Conservation (phyloP, 2,797 vertebrate genomes). For the Orientallactaga sibirica region DNA sequence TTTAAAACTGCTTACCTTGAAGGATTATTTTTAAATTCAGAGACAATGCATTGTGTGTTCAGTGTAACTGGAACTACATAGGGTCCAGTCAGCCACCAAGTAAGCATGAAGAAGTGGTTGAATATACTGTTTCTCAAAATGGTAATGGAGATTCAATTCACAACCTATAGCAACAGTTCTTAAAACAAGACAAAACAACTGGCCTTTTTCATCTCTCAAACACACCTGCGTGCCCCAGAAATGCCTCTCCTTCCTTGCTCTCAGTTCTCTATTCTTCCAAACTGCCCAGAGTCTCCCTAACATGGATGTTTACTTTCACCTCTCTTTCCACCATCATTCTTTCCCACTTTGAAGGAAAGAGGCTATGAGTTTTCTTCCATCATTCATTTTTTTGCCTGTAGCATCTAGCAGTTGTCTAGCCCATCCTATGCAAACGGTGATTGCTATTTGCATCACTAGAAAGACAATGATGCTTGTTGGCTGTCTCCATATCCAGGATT, state of each 20-base stretch:
- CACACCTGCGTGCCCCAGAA: background rate
- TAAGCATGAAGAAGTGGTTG: background rate
- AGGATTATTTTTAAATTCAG: conserved; percentile 39
- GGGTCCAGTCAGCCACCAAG: background rate
- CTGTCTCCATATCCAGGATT: conserved; percentile 6
- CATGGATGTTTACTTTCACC: background rate
- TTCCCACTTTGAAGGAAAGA: conserved; percentile 9
- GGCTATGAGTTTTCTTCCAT: conserved; percentile 21
- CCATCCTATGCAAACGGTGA: background rate
- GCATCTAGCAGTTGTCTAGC: background rate
- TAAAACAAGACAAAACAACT: background rate
- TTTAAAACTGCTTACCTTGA: background rate
- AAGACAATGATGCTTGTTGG: background rate
- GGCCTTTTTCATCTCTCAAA: background rate
- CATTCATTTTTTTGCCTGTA: background rate
- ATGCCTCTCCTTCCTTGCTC: background rate
- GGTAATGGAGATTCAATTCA: background rate
- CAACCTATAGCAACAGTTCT: background rate
- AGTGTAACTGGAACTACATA: background rate
- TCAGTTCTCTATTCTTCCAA: background rate
- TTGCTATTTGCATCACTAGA: conserved; percentile 20
- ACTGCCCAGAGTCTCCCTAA: background rate
- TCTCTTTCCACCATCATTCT: conserved; percentile 25
- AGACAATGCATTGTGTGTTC: conserved; percentile 1
- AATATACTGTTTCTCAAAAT: conserved; percentile 16